phyloP scores from a whole-genome alignment of 2,888 invertebrate genomes.

The Eugnorisma glareosa region DNA sequence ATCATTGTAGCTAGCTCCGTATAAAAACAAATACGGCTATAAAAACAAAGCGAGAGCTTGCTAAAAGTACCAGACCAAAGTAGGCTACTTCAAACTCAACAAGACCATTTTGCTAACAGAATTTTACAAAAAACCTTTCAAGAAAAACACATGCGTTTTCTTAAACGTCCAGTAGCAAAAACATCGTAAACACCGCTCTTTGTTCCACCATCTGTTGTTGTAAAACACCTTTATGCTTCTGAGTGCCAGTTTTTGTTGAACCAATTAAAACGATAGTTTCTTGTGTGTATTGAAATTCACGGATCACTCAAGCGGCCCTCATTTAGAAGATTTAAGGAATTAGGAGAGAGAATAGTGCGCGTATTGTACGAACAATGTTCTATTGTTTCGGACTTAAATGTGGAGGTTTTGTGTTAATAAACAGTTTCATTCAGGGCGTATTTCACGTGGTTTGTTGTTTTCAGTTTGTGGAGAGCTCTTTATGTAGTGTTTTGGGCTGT shows the following conservation, averaged over 20 bases:
- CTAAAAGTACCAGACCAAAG: slow-evolving; percentile 48
- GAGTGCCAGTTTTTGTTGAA: slow-evolving; percentile 78
- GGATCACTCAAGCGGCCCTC: slow-evolving; percentile 81
- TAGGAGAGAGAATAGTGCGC: slow-evolving; percentile 81
- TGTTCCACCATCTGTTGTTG: slow-evolving; percentile 64
- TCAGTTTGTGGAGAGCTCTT: slow-evolving; percentile 52
- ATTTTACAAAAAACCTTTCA: slow-evolving; percentile 63
- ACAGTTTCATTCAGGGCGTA: slow-evolving; percentile 70
- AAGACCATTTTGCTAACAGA: slow-evolving; percentile 57
- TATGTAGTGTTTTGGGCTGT: slow-evolving; percentile 33
- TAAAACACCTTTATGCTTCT: slow-evolving; percentile 52
- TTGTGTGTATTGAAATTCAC: slow-evolving; percentile 81
- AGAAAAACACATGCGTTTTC: slow-evolving; percentile 64
- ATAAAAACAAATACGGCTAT: slow-evolving; percentile 36
- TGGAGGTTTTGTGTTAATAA: slow-evolving; percentile 73
- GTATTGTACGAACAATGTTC: slow-evolving; percentile 85
- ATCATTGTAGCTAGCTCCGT: slow-evolving; percentile 22
- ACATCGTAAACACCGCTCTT: slow-evolving; percentile 63
- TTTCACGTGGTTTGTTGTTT: slow-evolving; percentile 62
- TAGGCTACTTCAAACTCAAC: slow-evolving; percentile 61
- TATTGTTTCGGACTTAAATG: slow-evolving; percentile 83
- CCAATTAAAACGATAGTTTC: slow-evolving; percentile 83
- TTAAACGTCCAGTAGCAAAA: slow-evolving; percentile 56
- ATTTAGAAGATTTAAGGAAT: slow-evolving; percentile 85
- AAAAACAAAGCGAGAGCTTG: slow-evolving; percentile 42